phyloP scores from a whole-genome alignment of 1,140 invertebrate species.

The Achatina immaculata region DNA sequence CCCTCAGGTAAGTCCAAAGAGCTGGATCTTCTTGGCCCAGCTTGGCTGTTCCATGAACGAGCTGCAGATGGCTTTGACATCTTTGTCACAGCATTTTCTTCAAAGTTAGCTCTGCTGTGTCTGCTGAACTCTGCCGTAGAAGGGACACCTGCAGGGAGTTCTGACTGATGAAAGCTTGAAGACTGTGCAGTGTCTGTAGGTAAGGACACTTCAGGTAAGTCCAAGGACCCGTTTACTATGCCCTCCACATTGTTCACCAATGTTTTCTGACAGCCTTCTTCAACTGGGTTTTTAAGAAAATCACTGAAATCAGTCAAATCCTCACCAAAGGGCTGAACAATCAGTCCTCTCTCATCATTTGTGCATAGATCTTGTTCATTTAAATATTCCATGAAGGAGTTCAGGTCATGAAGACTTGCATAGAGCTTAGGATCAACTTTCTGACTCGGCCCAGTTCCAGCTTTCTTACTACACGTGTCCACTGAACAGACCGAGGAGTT shows the following conservation, averaged over 20 bases:
- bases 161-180: no score
- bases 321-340: not conserved
- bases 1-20: not conserved
- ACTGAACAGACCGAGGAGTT: not conserved
- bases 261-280: not conserved
- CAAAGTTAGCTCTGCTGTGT: not conserved
- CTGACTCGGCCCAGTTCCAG: not conserved
- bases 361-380: slow-evolving; percentile 25
- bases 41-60: not conserved
- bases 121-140: not conserved
- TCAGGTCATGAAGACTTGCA: slow-evolving; percentile 32
- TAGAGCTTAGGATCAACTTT: slow-evolving; percentile 32
- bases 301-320: not conserved
- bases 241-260: no score
- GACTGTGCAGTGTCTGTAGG: no score
- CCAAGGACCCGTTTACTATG: no score
- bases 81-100: not conserved
- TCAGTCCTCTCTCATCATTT: slow-evolving; percentile 2
- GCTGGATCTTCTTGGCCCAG: not conserved
- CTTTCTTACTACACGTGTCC: not conserved
- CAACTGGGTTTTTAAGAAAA: not conserved
- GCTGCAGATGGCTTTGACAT: not conserved
- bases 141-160: no score
- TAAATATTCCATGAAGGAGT: slow-evolving; percentile 41
- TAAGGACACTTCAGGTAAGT: not conserved